phyloP scores from a whole-genome alignment of 2,888 invertebrate genomes.

The Sinotaia quadrata region DNA sequence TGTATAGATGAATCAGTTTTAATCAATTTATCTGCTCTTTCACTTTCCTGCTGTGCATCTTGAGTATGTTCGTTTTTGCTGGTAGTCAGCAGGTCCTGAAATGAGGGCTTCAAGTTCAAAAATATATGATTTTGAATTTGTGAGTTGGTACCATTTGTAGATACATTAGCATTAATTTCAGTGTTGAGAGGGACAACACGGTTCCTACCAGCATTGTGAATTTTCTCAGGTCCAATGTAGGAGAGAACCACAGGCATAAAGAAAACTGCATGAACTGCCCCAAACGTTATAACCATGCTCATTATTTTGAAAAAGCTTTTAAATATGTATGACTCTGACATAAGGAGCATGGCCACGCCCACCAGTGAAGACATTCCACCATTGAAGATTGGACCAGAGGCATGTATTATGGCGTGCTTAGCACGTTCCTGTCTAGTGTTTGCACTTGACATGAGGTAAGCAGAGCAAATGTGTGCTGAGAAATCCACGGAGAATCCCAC shows the following conservation, averaged over 20 bases:
- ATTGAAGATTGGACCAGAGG: constrained; percentile 49
- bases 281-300: constrained; percentile 48
- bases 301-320: constrained; percentile 51
- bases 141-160: too few relatives aligned
- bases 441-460: constrained; percentile 39
- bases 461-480: constrained; percentile 53
- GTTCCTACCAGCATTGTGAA: too few relatives aligned
- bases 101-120: too few relatives aligned
- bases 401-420: constrained; percentile 35
- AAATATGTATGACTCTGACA: constrained; percentile 50
- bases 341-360: constrained; percentile 44
- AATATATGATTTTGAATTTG: too few relatives aligned
- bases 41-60: too few relatives aligned
- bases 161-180: too few relatives aligned
- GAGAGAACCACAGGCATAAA: constrained; percentile 47
- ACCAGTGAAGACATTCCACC: constrained; percentile 50
- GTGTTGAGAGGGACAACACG: too few relatives aligned
- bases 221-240: constrained; percentile 30
- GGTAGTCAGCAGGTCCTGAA: too few relatives aligned
- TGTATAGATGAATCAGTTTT: too few relatives aligned
- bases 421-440: constrained; percentile 30
- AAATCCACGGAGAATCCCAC: constrained; percentile 63
- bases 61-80: too few relatives aligned
- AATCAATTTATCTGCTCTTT: too few relatives aligned
- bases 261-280: constrained; percentile 45